Percentiles rank a stretch among this genome's conserved stretches.
Evolutionary conservation across 2,888 invertebrate genomes (phyloP).

Genomic region (Tinea pellionella): DNA sequence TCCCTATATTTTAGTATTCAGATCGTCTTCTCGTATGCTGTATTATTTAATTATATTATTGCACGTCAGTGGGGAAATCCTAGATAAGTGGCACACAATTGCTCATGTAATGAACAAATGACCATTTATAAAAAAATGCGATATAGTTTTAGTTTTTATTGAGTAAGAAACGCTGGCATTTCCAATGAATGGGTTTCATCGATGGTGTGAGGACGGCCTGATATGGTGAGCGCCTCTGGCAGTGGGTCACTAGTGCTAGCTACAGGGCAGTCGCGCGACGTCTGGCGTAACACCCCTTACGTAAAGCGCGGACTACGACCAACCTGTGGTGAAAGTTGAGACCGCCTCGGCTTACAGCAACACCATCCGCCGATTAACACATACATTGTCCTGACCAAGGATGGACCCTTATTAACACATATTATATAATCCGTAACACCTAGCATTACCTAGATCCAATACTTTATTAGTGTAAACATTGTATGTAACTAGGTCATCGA

Average conservation of each 20-base stretch:
- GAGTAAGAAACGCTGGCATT: background rate
- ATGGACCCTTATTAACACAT: slow-evolving; percentile 12
- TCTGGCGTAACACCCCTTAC: slow-evolving; percentile 67
- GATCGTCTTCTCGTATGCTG: background rate
- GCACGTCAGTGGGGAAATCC: background rate
- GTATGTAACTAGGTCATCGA: background rate
- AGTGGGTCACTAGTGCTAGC: slow-evolving; percentile 61
- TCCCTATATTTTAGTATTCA: background rate
- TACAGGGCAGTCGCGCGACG: slow-evolving; percentile 41
- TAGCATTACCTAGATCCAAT: background rate
- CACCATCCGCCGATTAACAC: slow-evolving; percentile 8
- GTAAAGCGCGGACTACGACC: slow-evolving; percentile 48
- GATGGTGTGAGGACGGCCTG: background rate
- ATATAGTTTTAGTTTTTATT: background rate
- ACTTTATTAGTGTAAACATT: background rate
- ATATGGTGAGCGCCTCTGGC: slow-evolving; percentile 27
- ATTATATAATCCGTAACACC: slow-evolving; percentile 3
- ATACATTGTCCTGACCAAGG: slow-evolving; percentile 11
- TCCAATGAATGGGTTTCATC: background rate
- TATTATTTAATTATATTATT: background rate
- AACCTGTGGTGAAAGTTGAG: slow-evolving; percentile 51
- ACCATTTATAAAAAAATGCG: background rate
- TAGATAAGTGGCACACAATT: background rate
- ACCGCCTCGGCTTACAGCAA: slow-evolving; percentile 28
- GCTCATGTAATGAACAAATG: background rate